Evolutionary conservation across 2,888 invertebrate genomes (phyloP).

Genomic region (Ichneumon xanthorius): DNA sequence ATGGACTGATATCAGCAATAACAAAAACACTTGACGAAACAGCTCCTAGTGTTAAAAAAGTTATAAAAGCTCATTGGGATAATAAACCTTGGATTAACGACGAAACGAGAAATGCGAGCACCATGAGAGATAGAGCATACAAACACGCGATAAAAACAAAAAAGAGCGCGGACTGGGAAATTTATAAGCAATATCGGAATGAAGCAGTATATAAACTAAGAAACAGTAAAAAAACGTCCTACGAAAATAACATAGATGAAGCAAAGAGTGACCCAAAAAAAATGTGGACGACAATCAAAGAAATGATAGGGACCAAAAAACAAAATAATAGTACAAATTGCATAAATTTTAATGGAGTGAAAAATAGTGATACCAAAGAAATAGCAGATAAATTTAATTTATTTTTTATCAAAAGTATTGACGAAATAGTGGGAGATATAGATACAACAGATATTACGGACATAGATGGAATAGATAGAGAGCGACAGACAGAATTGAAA

Average conservation of each 20-base stretch:
- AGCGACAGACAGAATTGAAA: too few relatives aligned
- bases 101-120: too few relatives aligned
- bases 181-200: constrained; percentile 26
- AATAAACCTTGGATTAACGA: too few relatives aligned
- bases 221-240: constrained; percentile 25
- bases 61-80: too few relatives aligned
- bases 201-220: constrained; percentile 11
- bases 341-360: not conserved
- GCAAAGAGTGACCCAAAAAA: not conserved
- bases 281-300: constrained; percentile 39
- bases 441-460: too few relatives aligned
- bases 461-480: too few relatives aligned
- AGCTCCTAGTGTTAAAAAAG: too few relatives aligned
- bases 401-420: constrained; percentile 27
- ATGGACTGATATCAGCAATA: too few relatives aligned
- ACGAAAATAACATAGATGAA: constrained; percentile 18
- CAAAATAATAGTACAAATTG: not conserved
- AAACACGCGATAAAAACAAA: too few relatives aligned
- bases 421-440: not conserved
- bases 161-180: too few relatives aligned
- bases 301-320: constrained; percentile 20
- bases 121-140: too few relatives aligned
- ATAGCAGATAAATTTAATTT: constrained; percentile 49
- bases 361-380: not conserved
- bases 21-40: too few relatives aligned